A percentile compares a stretch with the other conserved stretches of the same genome.
Conservation (phyloP, 2,113 vertebrate species). For the Nipponia nippon region DNA sequence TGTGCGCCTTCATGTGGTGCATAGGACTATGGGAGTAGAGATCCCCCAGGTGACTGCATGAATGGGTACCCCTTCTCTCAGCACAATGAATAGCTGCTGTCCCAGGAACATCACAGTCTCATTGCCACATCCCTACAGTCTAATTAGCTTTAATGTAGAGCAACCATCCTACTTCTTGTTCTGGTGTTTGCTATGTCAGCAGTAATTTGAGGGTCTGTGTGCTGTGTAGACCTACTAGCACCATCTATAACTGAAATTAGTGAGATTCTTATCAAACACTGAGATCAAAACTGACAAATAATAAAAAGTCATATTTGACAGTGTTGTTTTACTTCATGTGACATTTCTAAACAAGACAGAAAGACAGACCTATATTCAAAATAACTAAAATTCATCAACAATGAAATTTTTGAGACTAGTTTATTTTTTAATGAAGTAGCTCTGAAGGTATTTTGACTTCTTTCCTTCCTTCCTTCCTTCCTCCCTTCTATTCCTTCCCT, state of each 20-base stretch:
- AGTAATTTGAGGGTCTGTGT: not conserved
- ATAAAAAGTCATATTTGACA: not conserved
- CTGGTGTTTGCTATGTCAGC: not conserved
- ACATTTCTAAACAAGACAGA: not conserved
- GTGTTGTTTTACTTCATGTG: not conserved
- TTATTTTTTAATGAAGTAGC: not conserved
- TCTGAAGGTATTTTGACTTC: not conserved
- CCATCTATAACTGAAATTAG: not conserved
- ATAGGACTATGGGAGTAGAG: not conserved
- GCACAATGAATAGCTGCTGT: not conserved
- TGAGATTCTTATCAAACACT: not conserved
- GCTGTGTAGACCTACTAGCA: not conserved
- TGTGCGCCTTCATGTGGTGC: not conserved
- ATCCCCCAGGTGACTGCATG: not conserved
- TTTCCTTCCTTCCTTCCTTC: not conserved
- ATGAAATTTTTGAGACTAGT: not conserved
- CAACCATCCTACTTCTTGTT: not conserved
- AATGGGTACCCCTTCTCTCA: not conserved
- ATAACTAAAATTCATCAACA: not conserved
- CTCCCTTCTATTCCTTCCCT: not conserved
- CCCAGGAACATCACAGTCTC: not conserved
- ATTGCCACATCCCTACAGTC: not conserved
- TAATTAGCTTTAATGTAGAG: not conserved
- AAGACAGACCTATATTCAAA: not conserved
- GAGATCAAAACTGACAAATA: not conserved